Evolutionary conservation across 2,113 vertebrate species (phyloP), one percentile per base, ranked within the genome.

Genomic region (Nymphicus hollandicus): DNA sequence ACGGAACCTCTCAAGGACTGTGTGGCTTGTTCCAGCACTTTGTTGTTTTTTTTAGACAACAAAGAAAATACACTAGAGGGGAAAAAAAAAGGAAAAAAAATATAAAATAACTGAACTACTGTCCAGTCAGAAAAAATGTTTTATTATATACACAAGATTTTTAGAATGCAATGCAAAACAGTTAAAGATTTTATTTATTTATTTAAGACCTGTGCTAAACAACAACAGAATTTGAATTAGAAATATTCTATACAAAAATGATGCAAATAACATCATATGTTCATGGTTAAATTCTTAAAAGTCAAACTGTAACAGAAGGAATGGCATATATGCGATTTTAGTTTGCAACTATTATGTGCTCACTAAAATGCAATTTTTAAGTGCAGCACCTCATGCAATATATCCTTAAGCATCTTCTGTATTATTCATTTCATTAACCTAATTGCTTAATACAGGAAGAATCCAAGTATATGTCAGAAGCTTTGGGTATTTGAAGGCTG

Each of bases 41-140:
- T 99, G 98, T 99, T 99, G 98, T 99, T 99, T 93, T 99, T 99
- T 98, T 99, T 99, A 58, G 99, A 99, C 97, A 99, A 97, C 98
- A 99, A 98, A 82, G 99, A 99, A 98, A 99, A 99, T 66, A 99
- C 98, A 97, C 99, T 99, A 98, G 49, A 96, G 5, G 39, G 7
- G 0, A 2, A 53, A 66, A 78, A 46, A 87, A 77, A 69, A 31
- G 35, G 79, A 77, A 69, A 39, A 73, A 47, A 90, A 14, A 47
- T 55, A 76, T 82, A 86, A 33, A 79, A 64, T n/a, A 84, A 56
- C 28, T 43, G 25, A 79, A 70, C 49, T 33, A 56, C 9, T 55
- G 18, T 6, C 44, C 12, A 71, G 13, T 28, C 33, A 91, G 65
- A 64, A 77, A 9, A 76, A 17, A 25, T 31, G 14, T 22, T 81